Evolutionary conservation across 1,140 invertebrate genomes (phyloP).

Genomic region (Mamestra configurata): DNA sequence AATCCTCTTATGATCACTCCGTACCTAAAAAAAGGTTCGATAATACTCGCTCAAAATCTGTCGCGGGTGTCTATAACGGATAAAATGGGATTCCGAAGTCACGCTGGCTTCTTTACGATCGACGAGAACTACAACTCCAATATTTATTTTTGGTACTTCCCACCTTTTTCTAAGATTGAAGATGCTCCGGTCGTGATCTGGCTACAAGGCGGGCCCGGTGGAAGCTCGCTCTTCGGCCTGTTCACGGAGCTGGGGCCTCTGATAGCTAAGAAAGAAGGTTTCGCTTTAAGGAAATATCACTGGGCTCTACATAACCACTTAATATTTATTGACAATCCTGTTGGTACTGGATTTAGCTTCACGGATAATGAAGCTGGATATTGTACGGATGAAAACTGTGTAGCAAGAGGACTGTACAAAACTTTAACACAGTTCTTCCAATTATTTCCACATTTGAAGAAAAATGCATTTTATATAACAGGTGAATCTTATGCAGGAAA

Average conservation of each 20-base stretch:
- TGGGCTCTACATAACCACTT: constrained; percentile 93
- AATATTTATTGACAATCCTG: constrained; percentile 95
- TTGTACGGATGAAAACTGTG: constrained; percentile 89
- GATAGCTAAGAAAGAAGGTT: constrained; percentile 72
- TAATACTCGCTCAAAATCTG: constrained; percentile 73
- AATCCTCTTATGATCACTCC: constrained; percentile 91
- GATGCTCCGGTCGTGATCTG: constrained; percentile 91
- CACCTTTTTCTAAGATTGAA: constrained; percentile 85
- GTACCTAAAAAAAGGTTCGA: constrained; percentile 88
- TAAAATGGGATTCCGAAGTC: constrained; percentile 76
- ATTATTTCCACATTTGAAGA: constrained; percentile 90
- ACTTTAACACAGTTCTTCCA: constrained; percentile 91
- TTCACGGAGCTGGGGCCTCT: constrained; percentile 89
- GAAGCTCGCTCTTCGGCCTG: constrained; percentile 87
- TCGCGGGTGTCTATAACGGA: constrained; percentile 75
- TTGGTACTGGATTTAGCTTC: constrained; percentile 93
- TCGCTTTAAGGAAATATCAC: constrained; percentile 88
- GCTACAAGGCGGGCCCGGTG: constrained; percentile 93
- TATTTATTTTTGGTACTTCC: constrained; percentile 94
- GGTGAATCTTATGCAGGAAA: constrained; percentile 96
- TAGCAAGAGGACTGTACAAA: constrained; percentile 90
- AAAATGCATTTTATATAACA: constrained; percentile 92
- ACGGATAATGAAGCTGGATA: constrained; percentile 89
- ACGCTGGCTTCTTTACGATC: constrained; percentile 92
- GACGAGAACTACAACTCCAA: constrained; percentile 91